Percentiles rank a stretch among this genome's conserved stretches.
These are phyloP conservation scores for Drosophila virilis DNA, from an alignment of 1,140 invertebrate species.

Conservation along the genomic window DNA sequence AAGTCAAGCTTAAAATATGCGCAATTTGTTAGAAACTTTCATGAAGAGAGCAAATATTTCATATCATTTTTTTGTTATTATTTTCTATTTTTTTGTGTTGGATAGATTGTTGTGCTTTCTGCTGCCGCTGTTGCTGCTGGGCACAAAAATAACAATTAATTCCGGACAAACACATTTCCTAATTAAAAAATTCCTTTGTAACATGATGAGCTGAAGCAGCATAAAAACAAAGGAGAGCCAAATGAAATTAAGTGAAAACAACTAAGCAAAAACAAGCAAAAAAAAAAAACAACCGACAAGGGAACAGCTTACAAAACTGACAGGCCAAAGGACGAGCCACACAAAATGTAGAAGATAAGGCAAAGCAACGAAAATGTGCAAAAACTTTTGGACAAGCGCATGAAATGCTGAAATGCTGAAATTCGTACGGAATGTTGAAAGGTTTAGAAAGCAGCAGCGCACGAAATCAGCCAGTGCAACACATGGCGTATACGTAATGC, in stretches of 20 bases:
- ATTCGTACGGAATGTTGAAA: constrained; percentile 36
- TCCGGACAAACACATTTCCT: constrained; percentile 82
- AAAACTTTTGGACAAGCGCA: constrained; percentile 35
- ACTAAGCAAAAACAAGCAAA: constrained; percentile 35
- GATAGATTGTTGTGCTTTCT: constrained; percentile 15
- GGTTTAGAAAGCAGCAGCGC: constrained; percentile 5
- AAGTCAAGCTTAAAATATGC: constrained; percentile 20
- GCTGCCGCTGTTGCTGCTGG: constrained; percentile 5
- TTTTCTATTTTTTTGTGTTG: neutral
- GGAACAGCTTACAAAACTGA: constrained; percentile 61
- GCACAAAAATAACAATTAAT: constrained; percentile 72
- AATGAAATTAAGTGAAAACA: constrained; percentile 70
- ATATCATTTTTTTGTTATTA: constrained; percentile 13
- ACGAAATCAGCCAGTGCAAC: constrained; percentile 43
- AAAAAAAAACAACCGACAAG: constrained; percentile 39
- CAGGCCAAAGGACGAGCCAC: constrained; percentile 24
- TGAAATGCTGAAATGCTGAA: constrained; percentile 15
- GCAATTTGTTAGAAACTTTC: constrained; percentile 27
- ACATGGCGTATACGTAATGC: constrained; percentile 77
- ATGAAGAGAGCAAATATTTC: constrained; percentile 26
- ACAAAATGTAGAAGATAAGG: constrained; percentile 16
- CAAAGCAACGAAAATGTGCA: constrained; percentile 29
- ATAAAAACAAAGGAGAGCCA: constrained; percentile 41
- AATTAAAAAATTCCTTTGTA: constrained; percentile 78
- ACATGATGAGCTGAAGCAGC: constrained; percentile 48